Conservation (phyloP, 2,113 vertebrate genomes). For the Podilymbus podiceps region DNA sequence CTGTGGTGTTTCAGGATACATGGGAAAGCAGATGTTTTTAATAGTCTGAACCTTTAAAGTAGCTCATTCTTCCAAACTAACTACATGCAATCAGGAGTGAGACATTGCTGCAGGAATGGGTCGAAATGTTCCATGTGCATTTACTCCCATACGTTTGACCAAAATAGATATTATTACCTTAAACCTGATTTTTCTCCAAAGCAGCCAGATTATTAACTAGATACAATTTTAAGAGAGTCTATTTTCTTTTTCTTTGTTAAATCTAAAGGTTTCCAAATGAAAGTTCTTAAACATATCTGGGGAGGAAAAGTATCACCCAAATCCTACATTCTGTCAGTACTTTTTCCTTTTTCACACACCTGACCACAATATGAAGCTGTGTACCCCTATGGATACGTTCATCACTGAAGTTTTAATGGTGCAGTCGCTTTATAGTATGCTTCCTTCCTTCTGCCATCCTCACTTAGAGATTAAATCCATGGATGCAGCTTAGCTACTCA, state of each 20-base stretch:
- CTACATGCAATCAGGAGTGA: background rate
- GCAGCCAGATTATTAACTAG: background rate
- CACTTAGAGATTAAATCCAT: background rate
- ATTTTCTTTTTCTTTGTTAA: background rate
- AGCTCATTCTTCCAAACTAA: background rate
- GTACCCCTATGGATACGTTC: background rate
- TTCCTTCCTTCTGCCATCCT: background rate
- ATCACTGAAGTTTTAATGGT: background rate
- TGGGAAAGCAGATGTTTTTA: conserved; percentile 59
- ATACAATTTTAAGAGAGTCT: background rate
- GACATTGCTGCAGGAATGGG: background rate
- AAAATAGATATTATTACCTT: background rate
- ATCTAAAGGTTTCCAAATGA: background rate
- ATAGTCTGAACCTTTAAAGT: conserved; percentile 24
- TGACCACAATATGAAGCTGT: background rate
- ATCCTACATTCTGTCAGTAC: background rate
- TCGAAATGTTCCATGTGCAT: background rate
- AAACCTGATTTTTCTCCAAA: background rate
- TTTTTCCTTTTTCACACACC: background rate
- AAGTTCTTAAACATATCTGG: background rate
- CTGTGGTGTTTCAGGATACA: background rate
- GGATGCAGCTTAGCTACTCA: background rate
- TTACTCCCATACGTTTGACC: background rate
- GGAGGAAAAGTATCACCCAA: background rate
- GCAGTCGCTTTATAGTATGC: background rate